phyloP scores from a whole-genome alignment of 2,113 vertebrate species.

The Chaetorhynchus papuensis region DNA sequence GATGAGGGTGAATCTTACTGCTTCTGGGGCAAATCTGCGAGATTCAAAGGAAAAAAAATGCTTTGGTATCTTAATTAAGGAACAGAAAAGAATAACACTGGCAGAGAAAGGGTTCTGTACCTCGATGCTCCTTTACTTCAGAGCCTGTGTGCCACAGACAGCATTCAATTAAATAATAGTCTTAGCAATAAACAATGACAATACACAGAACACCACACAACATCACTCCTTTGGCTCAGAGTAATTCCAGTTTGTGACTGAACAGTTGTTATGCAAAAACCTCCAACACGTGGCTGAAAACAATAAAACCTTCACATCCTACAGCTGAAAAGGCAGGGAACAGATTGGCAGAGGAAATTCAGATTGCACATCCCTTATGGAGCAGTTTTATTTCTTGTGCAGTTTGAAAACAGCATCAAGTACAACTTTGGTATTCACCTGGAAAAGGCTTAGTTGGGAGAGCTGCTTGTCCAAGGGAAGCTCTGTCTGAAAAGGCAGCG shows the following conservation, averaged over 20 bases:
- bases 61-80: neutral
- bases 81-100: neutral
- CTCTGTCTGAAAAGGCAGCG: neutral
- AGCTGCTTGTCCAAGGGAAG: neutral
- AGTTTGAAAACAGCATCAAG: neutral
- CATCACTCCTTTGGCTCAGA: neutral
- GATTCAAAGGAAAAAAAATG: neutral
- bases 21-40: neutral
- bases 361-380: slow-evolving; percentile 30
- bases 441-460: neutral
- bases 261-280: neutral
- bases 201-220: neutral
- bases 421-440: slow-evolving; percentile 38
- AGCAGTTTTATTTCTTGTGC: neutral
- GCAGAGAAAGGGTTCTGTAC: neutral
- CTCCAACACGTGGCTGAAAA: neutral
- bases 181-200: neutral
- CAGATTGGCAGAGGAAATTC: neutral
- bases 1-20: neutral
- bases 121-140: neutral
- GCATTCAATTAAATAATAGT: slow-evolving; percentile 12
- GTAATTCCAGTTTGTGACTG: neutral
- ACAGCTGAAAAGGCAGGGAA: neutral
- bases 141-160: neutral
- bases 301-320: neutral